phyloP scores from a whole-genome alignment of 1,140 invertebrate species.

The Nautilus pompilius region DNA sequence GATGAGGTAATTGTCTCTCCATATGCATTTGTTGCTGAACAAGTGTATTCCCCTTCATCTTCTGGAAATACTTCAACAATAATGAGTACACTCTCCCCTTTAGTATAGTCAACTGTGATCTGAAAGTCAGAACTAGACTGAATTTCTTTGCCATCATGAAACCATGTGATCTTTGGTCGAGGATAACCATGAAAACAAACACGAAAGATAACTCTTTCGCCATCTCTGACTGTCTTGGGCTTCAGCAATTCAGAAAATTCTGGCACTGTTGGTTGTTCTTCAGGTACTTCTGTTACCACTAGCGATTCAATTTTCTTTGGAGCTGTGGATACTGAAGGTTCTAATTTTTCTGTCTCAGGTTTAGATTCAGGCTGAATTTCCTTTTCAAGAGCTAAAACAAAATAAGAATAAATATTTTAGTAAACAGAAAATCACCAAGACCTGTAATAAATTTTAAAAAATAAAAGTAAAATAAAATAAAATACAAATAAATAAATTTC shows the following conservation, averaged over 20 bases:
- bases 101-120: slow-evolving; percentile 39
- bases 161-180: slow-evolving; percentile 51
- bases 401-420: no score
- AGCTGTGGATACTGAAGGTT: no score
- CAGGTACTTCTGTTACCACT: no score
- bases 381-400: no score
- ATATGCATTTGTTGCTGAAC: slow-evolving; percentile 82
- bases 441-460: no score
- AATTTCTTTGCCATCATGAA: slow-evolving; percentile 45
- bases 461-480: no score
- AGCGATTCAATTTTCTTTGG: no score
- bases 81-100: slow-evolving; percentile 40
- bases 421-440: no score
- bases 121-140: slow-evolving; percentile 45
- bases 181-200: slow-evolving; percentile 44
- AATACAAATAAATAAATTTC: no score
- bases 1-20: slow-evolving; percentile 68
- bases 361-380: no score
- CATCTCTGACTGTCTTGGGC: slow-evolving; percentile 39
- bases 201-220: slow-evolving; percentile 38
- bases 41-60: slow-evolving; percentile 90
- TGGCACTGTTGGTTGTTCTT: slow-evolving; percentile 23
- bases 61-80: slow-evolving; percentile 55
- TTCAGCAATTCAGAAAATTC: slow-evolving; percentile 46
- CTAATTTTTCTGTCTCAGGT: no score